Evolutionary conservation across 2,113 vertebrate species (phyloP), one percentile per base, ranked within the genome.

Genomic region (Hassar affinis): DNA sequence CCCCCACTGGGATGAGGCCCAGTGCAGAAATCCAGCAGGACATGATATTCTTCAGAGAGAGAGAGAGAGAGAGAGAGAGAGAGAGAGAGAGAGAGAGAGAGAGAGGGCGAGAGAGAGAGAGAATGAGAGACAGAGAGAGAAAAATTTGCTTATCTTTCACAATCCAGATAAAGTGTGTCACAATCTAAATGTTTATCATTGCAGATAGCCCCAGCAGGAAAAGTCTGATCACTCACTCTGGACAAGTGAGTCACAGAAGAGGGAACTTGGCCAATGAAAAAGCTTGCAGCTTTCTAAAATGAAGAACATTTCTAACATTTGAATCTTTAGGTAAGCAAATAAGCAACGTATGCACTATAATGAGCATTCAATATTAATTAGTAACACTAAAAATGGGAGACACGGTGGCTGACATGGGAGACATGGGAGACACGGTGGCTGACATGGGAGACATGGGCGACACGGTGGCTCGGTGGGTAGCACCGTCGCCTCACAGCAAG

Each of bases 1-100:
- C 61, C 83, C 71, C 80, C 49, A 71, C 47, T 75, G 47, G 30
- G 33, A 49, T 79, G 47, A 71, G 54, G 80, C 81, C 66, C 56
- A 79, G 62, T 30, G 18, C 20, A 61, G 77, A 84, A 79, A 72
- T 79, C 77, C 83, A 72, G 54, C 52, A 84, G 77, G 77, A 79
- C 42, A 75, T 38, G 56, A 76, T 33, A 71, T 6, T 42, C 38
- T 42, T 42, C 78, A 81, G 78, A 83, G 38, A 42, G 42, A 42
- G 56, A 66, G 27, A 52, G 57, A 52, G 69, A 35, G 18, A 33
- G 17, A 22, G 35, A 45, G 49, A 71, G 64, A 56, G 54, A 74
- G 56, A 75, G 69, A 27, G 54, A 47, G 64, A 17, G 51, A 11
- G 18, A 57, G 18, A 59, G 54, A 56, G 52, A 47, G 33, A 78